Percentiles rank a stretch among this genome's conserved stretches.
phyloP scores from a whole-genome alignment of 1,140 invertebrate species.

The Euwallacea fornicatus region DNA sequence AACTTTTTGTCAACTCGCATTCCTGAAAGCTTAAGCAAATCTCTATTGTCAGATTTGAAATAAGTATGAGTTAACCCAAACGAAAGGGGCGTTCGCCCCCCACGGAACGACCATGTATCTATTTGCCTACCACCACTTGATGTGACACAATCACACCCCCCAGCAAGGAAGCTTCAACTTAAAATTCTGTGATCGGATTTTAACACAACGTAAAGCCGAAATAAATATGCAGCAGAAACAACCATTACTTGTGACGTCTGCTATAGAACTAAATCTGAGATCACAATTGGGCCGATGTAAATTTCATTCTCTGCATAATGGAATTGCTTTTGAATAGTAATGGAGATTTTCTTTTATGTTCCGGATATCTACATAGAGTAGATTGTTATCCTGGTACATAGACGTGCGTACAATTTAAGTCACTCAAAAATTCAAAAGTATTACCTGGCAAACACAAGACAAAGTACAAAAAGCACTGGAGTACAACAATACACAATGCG shows the following conservation, averaged over 20 bases:
- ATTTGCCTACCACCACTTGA: too few species aligned
- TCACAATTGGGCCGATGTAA: conserved; percentile 11
- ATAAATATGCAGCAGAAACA: conserved; percentile 11
- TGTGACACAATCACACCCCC: too few species aligned
- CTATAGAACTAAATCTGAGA: conserved; percentile 11
- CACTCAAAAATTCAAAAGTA: too few species aligned
- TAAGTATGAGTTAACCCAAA: too few species aligned
- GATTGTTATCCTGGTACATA: too few species aligned
- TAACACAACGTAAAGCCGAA: neutral
- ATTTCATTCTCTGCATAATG: conserved; percentile 12
- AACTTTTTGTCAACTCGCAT: too few species aligned
- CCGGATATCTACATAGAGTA: too few species aligned
- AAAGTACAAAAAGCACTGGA: conserved; percentile 3
- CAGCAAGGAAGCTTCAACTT: neutral
- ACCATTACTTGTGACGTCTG: conserved; percentile 14
- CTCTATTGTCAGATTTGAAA: too few species aligned
- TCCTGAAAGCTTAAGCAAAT: too few species aligned
- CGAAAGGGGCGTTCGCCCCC: too few species aligned
- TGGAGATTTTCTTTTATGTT: neutral
- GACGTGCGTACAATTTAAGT: too few species aligned
- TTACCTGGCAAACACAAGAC: neutral
- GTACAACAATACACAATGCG: neutral
- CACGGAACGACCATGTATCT: too few species aligned
- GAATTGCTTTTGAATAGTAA: conserved; percentile 7
- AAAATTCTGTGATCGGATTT: neutral